These are phyloP conservation scores for Sarcophaga peregrina DNA, from an alignment of 1,140 invertebrate genomes.

Conservation along the genomic window DNA sequence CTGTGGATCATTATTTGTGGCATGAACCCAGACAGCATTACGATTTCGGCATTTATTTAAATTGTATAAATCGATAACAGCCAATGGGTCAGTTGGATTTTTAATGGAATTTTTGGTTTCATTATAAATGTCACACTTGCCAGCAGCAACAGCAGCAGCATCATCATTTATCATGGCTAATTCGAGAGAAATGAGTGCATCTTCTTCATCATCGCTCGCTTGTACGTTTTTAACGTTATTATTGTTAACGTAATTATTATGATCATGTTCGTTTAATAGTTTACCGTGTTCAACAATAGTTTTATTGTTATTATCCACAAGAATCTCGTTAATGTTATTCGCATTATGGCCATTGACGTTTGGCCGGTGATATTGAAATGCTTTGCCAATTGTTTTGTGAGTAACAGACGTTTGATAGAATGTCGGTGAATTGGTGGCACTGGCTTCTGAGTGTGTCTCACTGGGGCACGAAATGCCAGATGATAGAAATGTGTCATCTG, in stretches of 20 bases:
- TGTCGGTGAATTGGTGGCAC: constrained; percentile 39
- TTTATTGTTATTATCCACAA: no score
- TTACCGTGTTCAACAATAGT: no score
- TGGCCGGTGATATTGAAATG: constrained; percentile 6
- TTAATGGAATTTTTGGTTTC: neutral
- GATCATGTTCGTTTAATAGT: neutral
- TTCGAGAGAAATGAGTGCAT: constrained; percentile 54
- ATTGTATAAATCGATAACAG: constrained; percentile 53
- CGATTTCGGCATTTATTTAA: constrained; percentile 61
- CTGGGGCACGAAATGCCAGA: constrained; percentile 61
- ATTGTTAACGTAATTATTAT: neutral
- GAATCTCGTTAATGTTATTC: neutral
- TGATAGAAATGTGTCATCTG: constrained; percentile 62
- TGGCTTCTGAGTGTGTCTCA: constrained; percentile 46
- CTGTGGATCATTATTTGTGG: constrained; percentile 50
- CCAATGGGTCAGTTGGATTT: constrained; percentile 43
- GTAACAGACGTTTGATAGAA: constrained; percentile 3
- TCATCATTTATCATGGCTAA: constrained; percentile 60
- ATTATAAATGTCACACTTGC: neutral
- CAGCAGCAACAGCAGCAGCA: neutral
- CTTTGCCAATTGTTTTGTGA: constrained; percentile 26
- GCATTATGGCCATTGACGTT: neutral
- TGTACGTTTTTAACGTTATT: constrained; percentile 48
- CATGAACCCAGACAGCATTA: constrained; percentile 57
- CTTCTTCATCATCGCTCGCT: constrained; percentile 57